These are phyloP conservation scores for Pterostichus madidus DNA, from an alignment of 2,888 invertebrate genomes.

Conservation along the genomic window DNA sequence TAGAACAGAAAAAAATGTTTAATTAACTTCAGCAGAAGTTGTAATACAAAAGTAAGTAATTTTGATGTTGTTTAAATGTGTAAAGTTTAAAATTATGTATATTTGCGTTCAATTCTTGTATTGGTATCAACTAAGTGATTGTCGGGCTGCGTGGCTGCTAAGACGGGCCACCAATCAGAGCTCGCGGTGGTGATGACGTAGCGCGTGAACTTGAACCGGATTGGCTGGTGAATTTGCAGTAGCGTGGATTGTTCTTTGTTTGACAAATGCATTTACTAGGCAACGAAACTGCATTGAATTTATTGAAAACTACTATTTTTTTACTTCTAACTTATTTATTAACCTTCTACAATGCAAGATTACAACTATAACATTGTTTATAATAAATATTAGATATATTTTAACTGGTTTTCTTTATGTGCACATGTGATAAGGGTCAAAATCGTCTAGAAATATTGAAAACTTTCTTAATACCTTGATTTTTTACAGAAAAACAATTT, in stretches of 20 bases:
- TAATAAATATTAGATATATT: no score
- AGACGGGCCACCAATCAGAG: slow-evolving; percentile 36
- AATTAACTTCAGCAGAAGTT: not conserved
- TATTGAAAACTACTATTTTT: not conserved
- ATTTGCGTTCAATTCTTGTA: slow-evolving; percentile 39
- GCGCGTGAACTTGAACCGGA: slow-evolving; percentile 54
- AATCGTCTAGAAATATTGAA: no score
- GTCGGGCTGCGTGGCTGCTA: slow-evolving; percentile 56
- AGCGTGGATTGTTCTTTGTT: slow-evolving; percentile 63
- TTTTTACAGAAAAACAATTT: no score
- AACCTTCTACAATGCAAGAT: no score
- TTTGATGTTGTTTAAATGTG: not conserved
- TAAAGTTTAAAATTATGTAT: not conserved
- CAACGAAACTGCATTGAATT: not conserved
- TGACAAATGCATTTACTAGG: slow-evolving; percentile 53
- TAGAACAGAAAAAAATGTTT: no score
- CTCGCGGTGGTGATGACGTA: slow-evolving; percentile 36
- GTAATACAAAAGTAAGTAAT: not conserved
- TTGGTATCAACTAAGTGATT: slow-evolving; percentile 45
- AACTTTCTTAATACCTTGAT: no score
- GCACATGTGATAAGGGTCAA: no score
- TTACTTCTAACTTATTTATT: no score
- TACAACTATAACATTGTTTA: no score
- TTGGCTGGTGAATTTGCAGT: slow-evolving; percentile 49
- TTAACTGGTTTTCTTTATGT: no score